Evolutionary conservation across 2,888 invertebrate genomes (phyloP).

Genomic region (Acronicta aceris): DNA sequence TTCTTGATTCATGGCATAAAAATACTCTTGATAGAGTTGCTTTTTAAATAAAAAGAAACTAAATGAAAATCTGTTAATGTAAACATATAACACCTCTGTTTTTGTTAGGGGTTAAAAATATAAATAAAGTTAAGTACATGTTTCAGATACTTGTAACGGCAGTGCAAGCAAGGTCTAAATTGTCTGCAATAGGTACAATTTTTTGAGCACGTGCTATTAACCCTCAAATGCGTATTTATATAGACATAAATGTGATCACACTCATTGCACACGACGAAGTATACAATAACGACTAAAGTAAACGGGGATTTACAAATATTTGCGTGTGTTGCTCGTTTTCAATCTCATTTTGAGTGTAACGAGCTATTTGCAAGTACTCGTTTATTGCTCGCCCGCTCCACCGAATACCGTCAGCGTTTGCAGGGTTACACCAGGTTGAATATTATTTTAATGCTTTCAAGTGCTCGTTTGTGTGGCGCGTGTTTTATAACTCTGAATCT

Average conservation of each 20-base stretch:
- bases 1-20: too few species aligned
- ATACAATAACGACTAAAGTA: conserved; percentile 43
- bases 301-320: conserved; percentile 62
- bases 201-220: conserved; percentile 5
- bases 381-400: conserved; percentile 52
- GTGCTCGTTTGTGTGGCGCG: conserved; percentile 31
- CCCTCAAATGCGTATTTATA: conserved; percentile 15
- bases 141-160: background rate
- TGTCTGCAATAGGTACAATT: background rate
- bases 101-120: too few species aligned
- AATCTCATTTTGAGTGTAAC: conserved; percentile 66
- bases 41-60: too few species aligned
- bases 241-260: conserved; percentile 27
- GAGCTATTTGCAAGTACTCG: conserved; percentile 64
- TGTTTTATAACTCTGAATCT: conserved; percentile 34
- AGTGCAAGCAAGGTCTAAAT: background rate
- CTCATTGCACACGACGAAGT: conserved; percentile 38
- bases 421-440: conserved; percentile 45
- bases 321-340: conserved; percentile 61
- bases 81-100: too few species aligned
- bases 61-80: too few species aligned
- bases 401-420: conserved; percentile 35
- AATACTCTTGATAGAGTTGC: too few species aligned
- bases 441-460: conserved; percentile 49
- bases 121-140: too few species aligned